A percentile compares a stretch with the other conserved stretches of the same genome.
Evolutionary conservation across 2,797 vertebrate species (phyloP).

Genomic region (Remorina albescens): DNA sequence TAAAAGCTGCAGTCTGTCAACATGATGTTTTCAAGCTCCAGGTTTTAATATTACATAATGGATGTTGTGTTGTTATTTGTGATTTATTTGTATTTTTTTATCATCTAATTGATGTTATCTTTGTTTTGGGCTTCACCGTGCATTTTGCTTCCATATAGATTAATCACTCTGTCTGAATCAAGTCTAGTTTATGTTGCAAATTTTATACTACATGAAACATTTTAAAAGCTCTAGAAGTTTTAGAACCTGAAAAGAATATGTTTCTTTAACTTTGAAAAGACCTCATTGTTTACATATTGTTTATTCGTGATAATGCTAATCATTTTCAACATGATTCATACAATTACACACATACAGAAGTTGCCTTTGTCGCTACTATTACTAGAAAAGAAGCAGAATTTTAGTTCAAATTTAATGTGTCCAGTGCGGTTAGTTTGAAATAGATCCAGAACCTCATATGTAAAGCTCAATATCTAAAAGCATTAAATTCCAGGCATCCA

Average conservation of each 20-base stretch:
- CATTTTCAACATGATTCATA: background rate
- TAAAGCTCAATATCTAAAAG: background rate
- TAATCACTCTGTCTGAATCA: background rate
- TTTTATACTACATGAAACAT: too few relatives aligned
- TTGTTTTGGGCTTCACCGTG: background rate
- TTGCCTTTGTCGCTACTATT: background rate
- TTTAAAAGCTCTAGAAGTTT: too few relatives aligned
- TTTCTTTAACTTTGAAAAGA: background rate
- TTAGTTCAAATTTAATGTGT: background rate
- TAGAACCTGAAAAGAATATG: background rate
- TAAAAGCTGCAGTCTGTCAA: slow-evolving; percentile 5
- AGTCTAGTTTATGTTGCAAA: background rate
- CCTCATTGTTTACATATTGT: background rate
- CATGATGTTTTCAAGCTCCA: background rate
- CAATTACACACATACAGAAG: too few relatives aligned
- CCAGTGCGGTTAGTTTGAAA: background rate
- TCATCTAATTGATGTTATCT: background rate
- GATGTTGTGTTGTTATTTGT: slow-evolving; percentile 28
- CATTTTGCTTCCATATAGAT: background rate
- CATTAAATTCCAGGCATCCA: background rate
- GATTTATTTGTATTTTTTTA: background rate
- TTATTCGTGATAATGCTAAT: background rate
- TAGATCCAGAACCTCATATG: too few relatives aligned
- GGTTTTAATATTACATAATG: background rate
- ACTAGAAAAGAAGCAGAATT: background rate